A percentile compares a stretch with the other conserved stretches of the same genome.
These are phyloP conservation scores for Motacilla tschutschensis DNA, from an alignment of 2,113 vertebrate genomes.

Conservation along the genomic window DNA sequence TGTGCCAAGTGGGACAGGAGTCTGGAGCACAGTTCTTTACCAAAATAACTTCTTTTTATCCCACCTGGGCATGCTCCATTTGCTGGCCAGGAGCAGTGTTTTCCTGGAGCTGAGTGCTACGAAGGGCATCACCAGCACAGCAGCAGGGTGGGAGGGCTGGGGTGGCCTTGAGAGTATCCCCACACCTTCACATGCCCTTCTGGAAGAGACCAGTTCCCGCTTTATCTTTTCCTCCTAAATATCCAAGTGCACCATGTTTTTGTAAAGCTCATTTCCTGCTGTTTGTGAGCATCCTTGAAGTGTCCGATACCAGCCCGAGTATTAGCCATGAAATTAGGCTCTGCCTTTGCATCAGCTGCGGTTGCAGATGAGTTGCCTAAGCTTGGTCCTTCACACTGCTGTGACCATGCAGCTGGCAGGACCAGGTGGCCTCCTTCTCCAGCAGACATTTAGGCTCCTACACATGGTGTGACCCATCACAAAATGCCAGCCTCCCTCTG, in stretches of 20 bases:
- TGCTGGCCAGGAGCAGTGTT: not conserved
- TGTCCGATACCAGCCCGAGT: not conserved
- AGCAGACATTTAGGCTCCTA: not conserved
- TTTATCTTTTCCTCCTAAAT: not conserved
- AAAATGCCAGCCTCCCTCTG: not conserved
- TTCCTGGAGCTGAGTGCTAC: not conserved
- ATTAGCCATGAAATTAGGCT: slow-evolving; percentile 15
- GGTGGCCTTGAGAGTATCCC: not conserved
- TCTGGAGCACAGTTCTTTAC: not conserved
- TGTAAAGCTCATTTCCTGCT: not conserved
- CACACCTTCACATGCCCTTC: not conserved
- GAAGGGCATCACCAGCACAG: not conserved
- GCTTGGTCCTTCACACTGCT: not conserved
- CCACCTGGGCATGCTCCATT: not conserved
- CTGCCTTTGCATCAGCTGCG: not conserved
- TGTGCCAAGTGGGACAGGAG: not conserved
- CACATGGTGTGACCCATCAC: not conserved
- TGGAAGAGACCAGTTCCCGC: not conserved
- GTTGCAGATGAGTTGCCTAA: not conserved
- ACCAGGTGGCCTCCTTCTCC: not conserved
- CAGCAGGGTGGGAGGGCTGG: not conserved
- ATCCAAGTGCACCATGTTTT: not conserved
- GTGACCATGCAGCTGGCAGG: not conserved
- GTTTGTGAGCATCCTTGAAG: not conserved
- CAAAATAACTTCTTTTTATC: not conserved